Evolutionary conservation across 2,888 invertebrate genomes (phyloP).

Genomic region (Orthonevra nobilis): DNA sequence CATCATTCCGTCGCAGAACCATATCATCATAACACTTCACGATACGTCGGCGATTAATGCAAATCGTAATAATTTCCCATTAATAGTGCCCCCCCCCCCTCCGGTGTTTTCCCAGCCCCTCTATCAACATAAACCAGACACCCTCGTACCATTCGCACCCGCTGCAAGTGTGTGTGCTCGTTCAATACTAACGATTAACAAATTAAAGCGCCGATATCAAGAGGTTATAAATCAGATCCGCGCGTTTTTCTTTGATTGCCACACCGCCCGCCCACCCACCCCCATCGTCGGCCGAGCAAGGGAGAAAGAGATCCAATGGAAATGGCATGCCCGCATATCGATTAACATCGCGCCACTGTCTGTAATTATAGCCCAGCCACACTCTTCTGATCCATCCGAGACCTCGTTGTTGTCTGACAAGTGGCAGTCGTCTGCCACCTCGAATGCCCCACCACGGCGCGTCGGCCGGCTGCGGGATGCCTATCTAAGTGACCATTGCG

Average conservation of each 20-base stretch:
- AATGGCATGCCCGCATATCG: slow-evolving; percentile 62
- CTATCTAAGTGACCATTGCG: slow-evolving; percentile 38
- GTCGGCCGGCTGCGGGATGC: slow-evolving; percentile 23
- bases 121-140: too few relatives aligned
- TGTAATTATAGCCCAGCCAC: slow-evolving; percentile 56
- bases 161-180: slow-evolving; percentile 28
- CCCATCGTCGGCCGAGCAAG: background rate
- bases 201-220: slow-evolving; percentile 64
- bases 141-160: too few relatives aligned
- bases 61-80: slow-evolving; percentile 60
- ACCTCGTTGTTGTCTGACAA: slow-evolving; percentile 35
- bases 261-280: slow-evolving; percentile 6
- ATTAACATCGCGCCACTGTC: slow-evolving; percentile 46
- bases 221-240: slow-evolving; percentile 65
- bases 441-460: slow-evolving; percentile 16
- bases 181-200: slow-evolving; percentile 50
- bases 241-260: slow-evolving; percentile 48
- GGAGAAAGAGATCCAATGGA: slow-evolving; percentile 38
- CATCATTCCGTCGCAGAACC: slow-evolving; percentile 20
- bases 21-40: slow-evolving; percentile 40
- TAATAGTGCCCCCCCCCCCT: slow-evolving; percentile 12
- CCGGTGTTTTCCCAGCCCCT: too few relatives aligned
- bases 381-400: slow-evolving; percentile 58
- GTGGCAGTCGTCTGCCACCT: slow-evolving; percentile 21
- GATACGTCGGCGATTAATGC: slow-evolving; percentile 43